These are phyloP conservation scores for Dryococelus australis DNA, from an alignment of 2,888 invertebrate genomes.

Conservation along the genomic window DNA sequence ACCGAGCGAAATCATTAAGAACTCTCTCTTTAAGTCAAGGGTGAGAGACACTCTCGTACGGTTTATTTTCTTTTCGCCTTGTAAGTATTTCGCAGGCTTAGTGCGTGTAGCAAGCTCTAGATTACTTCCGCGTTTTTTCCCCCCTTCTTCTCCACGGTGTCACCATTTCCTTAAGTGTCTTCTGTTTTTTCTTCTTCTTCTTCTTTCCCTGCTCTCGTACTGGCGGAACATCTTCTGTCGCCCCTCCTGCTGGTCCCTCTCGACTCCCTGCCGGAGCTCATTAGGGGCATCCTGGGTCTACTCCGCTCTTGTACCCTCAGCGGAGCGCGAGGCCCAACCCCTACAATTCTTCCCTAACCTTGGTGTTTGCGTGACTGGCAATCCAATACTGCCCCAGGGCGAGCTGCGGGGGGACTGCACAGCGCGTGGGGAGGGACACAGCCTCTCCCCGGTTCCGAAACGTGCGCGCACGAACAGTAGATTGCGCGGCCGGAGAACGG, in stretches of 20 bases:
- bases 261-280: background rate
- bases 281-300: background rate
- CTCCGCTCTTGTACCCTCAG: no score
- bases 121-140: background rate
- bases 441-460: background rate
- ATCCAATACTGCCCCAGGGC: background rate
- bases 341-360: constrained; percentile 16
- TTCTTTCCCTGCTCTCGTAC: background rate
- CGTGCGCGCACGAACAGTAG: background rate
- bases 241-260: background rate
- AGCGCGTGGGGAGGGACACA: background rate
- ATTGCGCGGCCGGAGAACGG: no score
- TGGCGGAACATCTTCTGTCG: background rate
- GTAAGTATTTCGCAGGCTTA: background rate
- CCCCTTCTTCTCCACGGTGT: constrained; percentile 3
- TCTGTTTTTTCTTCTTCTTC: background rate
- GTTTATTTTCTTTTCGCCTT: background rate
- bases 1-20: background rate
- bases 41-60: background rate
- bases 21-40: background rate
- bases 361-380: constrained; percentile 10
- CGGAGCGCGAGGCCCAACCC: background rate
- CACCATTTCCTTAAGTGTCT: constrained; percentile 11
- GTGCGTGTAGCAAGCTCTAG: background rate
- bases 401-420: background rate